Conservation (phyloP, 2,113 vertebrate species). For the Perca flavescens region DNA sequence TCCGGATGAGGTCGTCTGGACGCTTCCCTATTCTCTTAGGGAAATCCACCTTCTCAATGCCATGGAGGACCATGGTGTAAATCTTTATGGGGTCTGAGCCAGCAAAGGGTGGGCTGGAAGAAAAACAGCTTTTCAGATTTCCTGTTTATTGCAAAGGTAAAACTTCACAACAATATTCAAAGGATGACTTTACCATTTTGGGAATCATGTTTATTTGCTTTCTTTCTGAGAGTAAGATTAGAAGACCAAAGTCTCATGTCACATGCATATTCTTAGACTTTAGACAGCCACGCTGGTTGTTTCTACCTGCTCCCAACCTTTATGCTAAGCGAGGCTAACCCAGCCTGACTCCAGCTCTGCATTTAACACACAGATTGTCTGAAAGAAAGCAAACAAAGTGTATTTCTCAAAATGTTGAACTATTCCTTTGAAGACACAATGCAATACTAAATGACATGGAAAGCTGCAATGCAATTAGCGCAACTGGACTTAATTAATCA, state of each 20-base stretch:
- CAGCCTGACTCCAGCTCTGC: too few species aligned
- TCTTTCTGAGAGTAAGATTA: not conserved
- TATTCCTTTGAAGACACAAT: not conserved
- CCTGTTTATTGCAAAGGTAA: not conserved
- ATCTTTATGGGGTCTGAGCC: constrained; percentile 85
- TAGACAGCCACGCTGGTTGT: not conserved
- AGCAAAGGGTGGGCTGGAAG: constrained; percentile 81
- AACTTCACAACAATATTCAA: too few species aligned
- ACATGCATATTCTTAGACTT: not conserved
- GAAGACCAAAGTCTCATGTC: not conserved
- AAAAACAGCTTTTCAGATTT: not conserved
- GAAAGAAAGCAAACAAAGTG: not conserved
- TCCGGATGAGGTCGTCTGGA: constrained; percentile 84
- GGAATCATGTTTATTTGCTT: not conserved
- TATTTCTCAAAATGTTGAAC: too few species aligned
- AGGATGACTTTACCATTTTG: not conserved
- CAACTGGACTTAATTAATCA: too few species aligned
- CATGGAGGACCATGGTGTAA: constrained; percentile 85
- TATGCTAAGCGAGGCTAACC: not conserved
- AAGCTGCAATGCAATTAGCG: too few species aligned
- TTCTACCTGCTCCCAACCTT: not conserved
- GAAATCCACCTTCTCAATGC: constrained; percentile 86
- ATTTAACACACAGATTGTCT: not conserved
- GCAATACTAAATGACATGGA: not conserved
- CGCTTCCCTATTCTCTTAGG: constrained; percentile 82